A percentile compares a stretch with the other conserved stretches of the same genome.
phyloP scores from a whole-genome alignment of 2,113 vertebrate species.

The Nesogale talazaci region DNA sequence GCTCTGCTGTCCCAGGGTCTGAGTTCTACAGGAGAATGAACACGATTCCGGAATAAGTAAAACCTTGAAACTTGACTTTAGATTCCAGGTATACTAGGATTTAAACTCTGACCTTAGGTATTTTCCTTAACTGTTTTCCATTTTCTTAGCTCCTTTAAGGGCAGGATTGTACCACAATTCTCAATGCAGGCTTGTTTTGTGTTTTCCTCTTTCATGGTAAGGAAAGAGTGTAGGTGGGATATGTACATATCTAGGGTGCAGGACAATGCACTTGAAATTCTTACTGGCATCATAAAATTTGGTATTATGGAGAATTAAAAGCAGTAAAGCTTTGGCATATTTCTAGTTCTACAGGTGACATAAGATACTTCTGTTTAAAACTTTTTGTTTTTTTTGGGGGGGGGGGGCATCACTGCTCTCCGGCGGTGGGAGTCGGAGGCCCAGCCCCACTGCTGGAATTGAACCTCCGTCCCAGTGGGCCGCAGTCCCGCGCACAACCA shows the following conservation, averaged over 20 bases:
- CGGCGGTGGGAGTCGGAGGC: no score
- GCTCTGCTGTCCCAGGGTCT: not conserved
- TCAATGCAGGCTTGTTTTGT: not conserved
- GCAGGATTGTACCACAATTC: not conserved
- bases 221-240: not conserved
- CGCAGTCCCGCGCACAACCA: no score
- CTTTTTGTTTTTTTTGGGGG: no score
- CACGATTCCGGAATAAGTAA: conserved; percentile 35
- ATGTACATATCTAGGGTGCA: not conserved
- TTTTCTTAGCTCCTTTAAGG: conserved; percentile 14
- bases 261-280: conserved; percentile 28
- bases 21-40: conserved; percentile 15
- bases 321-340: not conserved
- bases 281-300: conserved; percentile 30
- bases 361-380: conserved; percentile 21
- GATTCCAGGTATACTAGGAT: not conserved
- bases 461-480: no score
- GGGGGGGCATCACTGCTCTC: no score
- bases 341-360: not conserved
- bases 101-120: not conserved
- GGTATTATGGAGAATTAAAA: conserved; percentile 34
- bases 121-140: conserved; percentile 29
- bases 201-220: not conserved
- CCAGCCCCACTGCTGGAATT: no score
- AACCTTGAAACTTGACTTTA: conserved; percentile 32